Conservation (phyloP, 2,113 vertebrate genomes). For the Atrichornis clamosus region DNA sequence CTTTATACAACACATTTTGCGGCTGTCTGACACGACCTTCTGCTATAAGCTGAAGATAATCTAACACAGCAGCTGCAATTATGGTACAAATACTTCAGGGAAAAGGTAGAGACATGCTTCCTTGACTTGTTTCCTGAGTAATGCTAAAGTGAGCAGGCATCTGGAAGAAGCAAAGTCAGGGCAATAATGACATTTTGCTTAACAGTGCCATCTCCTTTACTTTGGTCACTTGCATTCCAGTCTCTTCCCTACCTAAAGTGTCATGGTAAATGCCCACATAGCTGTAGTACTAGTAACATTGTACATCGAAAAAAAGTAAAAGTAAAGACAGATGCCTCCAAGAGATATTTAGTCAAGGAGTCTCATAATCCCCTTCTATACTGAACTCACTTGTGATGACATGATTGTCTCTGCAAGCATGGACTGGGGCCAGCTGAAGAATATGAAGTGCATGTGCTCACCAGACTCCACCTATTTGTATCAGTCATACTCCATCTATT, state of each 20-base stretch:
- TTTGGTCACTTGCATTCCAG: background rate
- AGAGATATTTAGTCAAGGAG: background rate
- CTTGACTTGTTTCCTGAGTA: background rate
- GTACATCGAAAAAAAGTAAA: background rate
- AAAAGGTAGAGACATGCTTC: background rate
- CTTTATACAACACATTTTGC: background rate
- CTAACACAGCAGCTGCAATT: background rate
- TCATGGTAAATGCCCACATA: background rate
- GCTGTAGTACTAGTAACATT: background rate
- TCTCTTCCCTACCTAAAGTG: background rate
- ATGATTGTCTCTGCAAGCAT: background rate
- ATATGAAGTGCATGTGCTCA: background rate
- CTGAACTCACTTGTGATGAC: background rate
- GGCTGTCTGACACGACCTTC: background rate
- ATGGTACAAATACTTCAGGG: background rate
- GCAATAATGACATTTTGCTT: background rate
- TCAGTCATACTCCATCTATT: background rate
- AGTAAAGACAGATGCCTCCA: background rate
- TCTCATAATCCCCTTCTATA: background rate
- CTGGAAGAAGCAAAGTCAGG: background rate
- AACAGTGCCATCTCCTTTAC: background rate
- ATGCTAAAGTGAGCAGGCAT: background rate
- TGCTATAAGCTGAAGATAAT: conserved; percentile 7
- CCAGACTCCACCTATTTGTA: background rate
- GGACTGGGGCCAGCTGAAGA: background rate